Conservation (phyloP, 2,888 invertebrate species). For the Molorchus minor region DNA sequence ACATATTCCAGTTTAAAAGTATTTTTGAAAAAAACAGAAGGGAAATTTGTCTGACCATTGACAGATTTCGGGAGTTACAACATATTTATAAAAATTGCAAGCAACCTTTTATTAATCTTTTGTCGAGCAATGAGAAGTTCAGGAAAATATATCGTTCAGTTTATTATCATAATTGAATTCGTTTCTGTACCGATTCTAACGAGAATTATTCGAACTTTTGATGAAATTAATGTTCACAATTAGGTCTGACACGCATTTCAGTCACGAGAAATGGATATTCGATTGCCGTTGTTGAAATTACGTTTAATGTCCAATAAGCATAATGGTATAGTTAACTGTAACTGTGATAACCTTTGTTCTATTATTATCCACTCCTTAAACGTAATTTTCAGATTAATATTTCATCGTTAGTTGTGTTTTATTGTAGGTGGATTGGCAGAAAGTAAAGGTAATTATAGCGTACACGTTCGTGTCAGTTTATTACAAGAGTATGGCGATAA, state of each 20-base stretch:
- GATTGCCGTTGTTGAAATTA: slow-evolving; percentile 22
- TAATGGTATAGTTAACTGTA: slow-evolving; percentile 21
- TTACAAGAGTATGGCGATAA: neutral
- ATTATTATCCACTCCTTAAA: slow-evolving; percentile 16
- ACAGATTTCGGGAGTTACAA: no score
- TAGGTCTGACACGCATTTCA: slow-evolving; percentile 42
- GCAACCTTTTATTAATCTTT: no score
- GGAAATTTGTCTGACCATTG: no score
- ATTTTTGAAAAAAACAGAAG: no score
- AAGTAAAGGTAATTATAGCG: slow-evolving; percentile 10
- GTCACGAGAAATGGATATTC: slow-evolving; percentile 37
- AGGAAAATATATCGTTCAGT: slow-evolving; percentile 7
- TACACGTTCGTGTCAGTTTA: slow-evolving; percentile 5
- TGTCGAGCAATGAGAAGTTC: no score
- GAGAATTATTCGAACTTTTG: slow-evolving; percentile 28
- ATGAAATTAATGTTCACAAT: slow-evolving; percentile 45
- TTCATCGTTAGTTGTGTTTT: slow-evolving; percentile 11
- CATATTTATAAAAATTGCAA: no score
- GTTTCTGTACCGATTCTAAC: slow-evolving; percentile 15
- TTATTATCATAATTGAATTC: slow-evolving; percentile 18
- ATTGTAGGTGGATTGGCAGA: slow-evolving; percentile 4
- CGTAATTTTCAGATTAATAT: slow-evolving; percentile 6
- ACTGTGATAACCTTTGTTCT: slow-evolving; percentile 16
- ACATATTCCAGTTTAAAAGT: no score
- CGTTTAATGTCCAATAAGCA: slow-evolving; percentile 17